Evolutionary conservation across 2,888 invertebrate species (phyloP).

Genomic region (Netelia fuscicornis): DNA sequence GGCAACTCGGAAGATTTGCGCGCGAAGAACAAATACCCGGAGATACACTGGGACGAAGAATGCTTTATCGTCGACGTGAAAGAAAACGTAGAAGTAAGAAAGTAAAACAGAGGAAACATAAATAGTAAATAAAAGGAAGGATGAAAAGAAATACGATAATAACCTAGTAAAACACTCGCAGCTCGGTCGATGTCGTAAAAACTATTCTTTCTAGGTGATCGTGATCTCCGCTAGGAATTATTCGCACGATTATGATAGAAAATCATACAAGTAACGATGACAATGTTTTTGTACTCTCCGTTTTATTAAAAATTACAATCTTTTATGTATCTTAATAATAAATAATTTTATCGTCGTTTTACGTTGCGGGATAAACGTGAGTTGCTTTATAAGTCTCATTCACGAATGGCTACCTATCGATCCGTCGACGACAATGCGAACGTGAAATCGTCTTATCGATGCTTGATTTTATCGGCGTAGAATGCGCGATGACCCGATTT

Average conservation of each 20-base stretch:
- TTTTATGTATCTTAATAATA: too few relatives aligned
- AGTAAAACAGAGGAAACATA: not conserved
- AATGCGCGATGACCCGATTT: not conserved
- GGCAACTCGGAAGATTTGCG: not conserved
- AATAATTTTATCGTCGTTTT: too few relatives aligned
- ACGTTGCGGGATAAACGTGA: too few relatives aligned
- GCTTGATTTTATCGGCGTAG: not conserved
- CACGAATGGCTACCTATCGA: too few relatives aligned
- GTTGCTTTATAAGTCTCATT: too few relatives aligned
- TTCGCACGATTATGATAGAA: not conserved
- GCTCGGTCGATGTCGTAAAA: not conserved
- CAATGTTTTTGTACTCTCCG: too few relatives aligned
- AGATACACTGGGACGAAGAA: slow-evolving; percentile 3
- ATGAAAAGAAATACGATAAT: not conserved
- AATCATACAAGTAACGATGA: not conserved
- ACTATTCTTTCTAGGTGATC: not conserved
- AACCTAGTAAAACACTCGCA: not conserved
- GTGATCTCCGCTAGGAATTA: not conserved
- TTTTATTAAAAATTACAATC: too few relatives aligned
- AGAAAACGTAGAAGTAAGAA: not conserved
- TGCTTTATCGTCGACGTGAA: slow-evolving; percentile 27
- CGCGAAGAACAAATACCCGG: slow-evolving; percentile 5
- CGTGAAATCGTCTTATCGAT: not conserved
- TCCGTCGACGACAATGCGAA: not conserved
- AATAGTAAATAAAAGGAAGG: not conserved